These are phyloP conservation scores for Elymnias hypermnestra DNA, from an alignment of 1,140 invertebrate species.

Conservation along the genomic window DNA sequence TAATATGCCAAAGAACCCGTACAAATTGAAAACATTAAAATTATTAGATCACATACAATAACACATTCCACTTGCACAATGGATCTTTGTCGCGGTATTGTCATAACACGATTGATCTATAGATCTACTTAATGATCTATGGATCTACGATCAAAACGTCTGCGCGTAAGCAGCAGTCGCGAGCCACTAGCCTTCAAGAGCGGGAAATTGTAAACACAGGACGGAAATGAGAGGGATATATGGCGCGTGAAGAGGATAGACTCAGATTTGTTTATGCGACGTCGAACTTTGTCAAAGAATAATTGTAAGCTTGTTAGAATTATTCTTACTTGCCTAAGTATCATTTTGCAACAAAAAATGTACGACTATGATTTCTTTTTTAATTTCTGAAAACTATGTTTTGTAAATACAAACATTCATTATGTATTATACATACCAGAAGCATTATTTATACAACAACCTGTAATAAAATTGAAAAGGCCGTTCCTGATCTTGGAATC, in stretches of 20 bases:
- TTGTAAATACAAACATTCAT: too few species aligned
- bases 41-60: slow-evolving; percentile 11
- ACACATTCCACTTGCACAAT: slow-evolving; percentile 18
- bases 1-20: slow-evolving; percentile 9
- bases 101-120: slow-evolving; percentile 24
- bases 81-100: slow-evolving; percentile 13
- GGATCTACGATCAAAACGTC: slow-evolving; percentile 30
- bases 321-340: too few species aligned
- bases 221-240: slow-evolving; percentile 30
- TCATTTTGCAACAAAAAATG: too few species aligned
- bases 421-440: too few species aligned
- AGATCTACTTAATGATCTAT: slow-evolving; percentile 33
- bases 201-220: slow-evolving; percentile 52
- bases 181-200: slow-evolving; percentile 28
- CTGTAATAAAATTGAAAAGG: too few species aligned
- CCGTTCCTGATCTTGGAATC: too few species aligned
- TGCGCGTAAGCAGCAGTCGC: slow-evolving; percentile 28
- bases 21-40: slow-evolving; percentile 2
- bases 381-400: too few species aligned
- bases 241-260: slow-evolving; percentile 27
- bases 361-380: too few species aligned
- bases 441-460: too few species aligned
- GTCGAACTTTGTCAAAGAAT: slow-evolving; percentile 17
- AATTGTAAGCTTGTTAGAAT: too few species aligned
- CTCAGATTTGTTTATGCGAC: slow-evolving; percentile 36